phyloP scores from a whole-genome alignment of 2,797 vertebrate species.

The Anableps anableps region DNA sequence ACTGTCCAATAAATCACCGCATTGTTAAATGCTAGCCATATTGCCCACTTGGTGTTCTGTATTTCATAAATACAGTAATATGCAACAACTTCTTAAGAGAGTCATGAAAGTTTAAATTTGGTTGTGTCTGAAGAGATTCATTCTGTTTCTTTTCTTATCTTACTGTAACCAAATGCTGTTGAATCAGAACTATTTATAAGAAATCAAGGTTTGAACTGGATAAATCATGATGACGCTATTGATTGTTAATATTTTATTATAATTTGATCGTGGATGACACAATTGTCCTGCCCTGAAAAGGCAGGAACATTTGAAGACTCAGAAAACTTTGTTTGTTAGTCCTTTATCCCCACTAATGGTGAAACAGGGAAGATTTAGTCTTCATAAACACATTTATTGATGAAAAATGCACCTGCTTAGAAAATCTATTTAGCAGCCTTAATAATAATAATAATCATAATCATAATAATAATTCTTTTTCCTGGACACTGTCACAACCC shows the following conservation, averaged over 20 bases:
- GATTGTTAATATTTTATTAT: conserved; percentile 62
- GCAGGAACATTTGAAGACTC: no score
- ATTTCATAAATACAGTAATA: conserved; percentile 21
- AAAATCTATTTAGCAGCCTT: neutral
- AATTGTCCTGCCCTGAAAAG: conserved; percentile 12
- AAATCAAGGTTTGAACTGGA: conserved; percentile 48
- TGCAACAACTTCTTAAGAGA: conserved; percentile 30
- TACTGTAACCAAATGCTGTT: conserved; percentile 42
- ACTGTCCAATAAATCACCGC: neutral
- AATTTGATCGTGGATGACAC: conserved; percentile 54
- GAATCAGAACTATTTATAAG: conserved; percentile 63
- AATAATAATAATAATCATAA: neutral
- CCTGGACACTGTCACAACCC: neutral
- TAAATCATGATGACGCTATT: conserved; percentile 55
- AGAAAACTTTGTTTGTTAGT: neutral
- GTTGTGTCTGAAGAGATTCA: conserved; percentile 57
- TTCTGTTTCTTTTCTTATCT: conserved; percentile 48
- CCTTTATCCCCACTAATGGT: no score
- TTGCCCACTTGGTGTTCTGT: neutral
- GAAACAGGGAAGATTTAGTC: neutral
- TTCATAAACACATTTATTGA: neutral
- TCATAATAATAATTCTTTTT: neutral
- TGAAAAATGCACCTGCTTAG: neutral
- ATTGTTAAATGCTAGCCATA: conserved; percentile 11
- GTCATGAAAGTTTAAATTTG: conserved; percentile 58